Evolutionary conservation across 2,888 invertebrate genomes (phyloP), one percentile per base, ranked within the genome.

Genomic region (Drosophila rellima): DNA sequence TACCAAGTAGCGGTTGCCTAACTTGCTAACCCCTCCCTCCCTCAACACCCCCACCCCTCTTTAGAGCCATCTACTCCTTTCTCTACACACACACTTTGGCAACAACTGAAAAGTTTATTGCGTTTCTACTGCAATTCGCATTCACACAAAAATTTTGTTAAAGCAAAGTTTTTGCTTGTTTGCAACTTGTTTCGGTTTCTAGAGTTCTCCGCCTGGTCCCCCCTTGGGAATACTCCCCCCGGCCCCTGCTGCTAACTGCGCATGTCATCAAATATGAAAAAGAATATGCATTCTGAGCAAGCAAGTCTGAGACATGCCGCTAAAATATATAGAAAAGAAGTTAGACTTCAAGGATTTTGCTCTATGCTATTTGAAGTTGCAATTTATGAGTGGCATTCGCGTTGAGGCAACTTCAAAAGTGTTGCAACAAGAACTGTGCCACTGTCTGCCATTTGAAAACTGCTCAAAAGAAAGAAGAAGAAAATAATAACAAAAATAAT

Each of bases 101-200:
- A 48, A 23, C 48, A 52, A 42, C 54, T 44, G 39, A 61, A 76
- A 75, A 75, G 52, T 75, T 76, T 69, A 66, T 66, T 76, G 63
- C 79, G 66, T 74, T 74, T 75, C 75, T 60, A 51, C 76, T 74
- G 71, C 75, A 71, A 70, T 69, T 80, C 76, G 45, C 77, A 69
- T 73, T 69, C 66, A 66, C 54, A 47, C 54, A 56, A 35, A 55
- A 73, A 70, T 66, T 74, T 66, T 68, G 64, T 64, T 70, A 70
- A 59, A 66, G 61, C 65, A 82, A 82, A 83, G 82, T 85, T 82
- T 70, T 51, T 44, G 74, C 82, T 78, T 82, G 82, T 80, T 84
- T 81, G 82, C 79, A 82, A 85, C 82, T 82, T 82, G 86, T 85
- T 85, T 85, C 74, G 66, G 77, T 70, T 70, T 56, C 79, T 54